Percentiles rank a stretch among this genome's conserved stretches.
phyloP scores from a whole-genome alignment of 35 echinoderm and acorn worm genomes.

The Ophiothrix spiculata region DNA sequence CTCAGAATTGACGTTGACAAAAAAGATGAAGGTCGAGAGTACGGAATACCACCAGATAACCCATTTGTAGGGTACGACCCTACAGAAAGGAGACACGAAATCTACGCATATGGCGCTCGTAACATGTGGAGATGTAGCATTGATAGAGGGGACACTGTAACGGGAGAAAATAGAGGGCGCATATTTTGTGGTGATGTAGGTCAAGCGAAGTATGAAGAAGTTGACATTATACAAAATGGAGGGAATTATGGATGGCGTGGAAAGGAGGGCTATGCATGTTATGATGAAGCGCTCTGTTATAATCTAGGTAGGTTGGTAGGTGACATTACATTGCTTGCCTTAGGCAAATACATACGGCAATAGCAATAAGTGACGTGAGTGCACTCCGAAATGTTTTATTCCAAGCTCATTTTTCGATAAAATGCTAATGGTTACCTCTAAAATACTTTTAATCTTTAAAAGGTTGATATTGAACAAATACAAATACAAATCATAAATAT shows the following conservation, averaged over 20 bases:
- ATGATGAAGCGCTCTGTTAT: slow-evolving; percentile 56
- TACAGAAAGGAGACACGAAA: slow-evolving; percentile 64
- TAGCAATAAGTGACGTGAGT: too few species aligned
- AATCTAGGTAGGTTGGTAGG: too few species aligned
- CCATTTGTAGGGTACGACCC: slow-evolving; percentile 42
- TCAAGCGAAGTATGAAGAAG: slow-evolving; percentile 71
- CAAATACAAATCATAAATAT: not conserved
- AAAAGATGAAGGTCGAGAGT: slow-evolving; percentile 31
- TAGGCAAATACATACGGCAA: too few species aligned
- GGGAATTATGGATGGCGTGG: slow-evolving; percentile 89
- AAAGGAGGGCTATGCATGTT: slow-evolving; percentile 73
- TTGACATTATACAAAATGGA: slow-evolving; percentile 84
- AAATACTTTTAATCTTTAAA: too few species aligned
- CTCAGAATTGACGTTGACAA: slow-evolving; percentile 78
- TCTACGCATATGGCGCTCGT: slow-evolving; percentile 80
- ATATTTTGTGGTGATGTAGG: slow-evolving; percentile 93
- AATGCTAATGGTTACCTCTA: too few species aligned
- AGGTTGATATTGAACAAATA: not conserved
- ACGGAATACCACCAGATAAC: slow-evolving; percentile 82
- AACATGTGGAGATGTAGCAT: slow-evolving; percentile 91
- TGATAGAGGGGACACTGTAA: slow-evolving; percentile 61
- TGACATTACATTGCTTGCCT: too few species aligned
- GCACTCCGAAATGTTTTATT: too few species aligned
- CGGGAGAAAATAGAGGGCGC: slow-evolving; percentile 63
- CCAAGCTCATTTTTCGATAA: too few species aligned